Base-by-base conservation (phyloP, 2,113 vertebrate species). In the Perca flavescens region DNA sequence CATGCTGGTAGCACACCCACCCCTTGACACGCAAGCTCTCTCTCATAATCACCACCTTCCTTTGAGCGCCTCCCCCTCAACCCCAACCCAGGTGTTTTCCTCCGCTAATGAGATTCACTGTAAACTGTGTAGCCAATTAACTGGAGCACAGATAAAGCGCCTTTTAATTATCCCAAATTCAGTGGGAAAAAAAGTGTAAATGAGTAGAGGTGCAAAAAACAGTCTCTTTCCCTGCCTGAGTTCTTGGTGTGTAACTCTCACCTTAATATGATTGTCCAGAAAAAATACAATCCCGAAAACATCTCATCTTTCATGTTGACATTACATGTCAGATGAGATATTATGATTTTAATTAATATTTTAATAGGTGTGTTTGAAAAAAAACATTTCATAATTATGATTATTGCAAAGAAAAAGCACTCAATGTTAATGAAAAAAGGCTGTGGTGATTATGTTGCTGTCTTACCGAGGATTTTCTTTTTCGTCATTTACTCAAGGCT, bases 121-220 rank as follows among this genome's bases (percentile, higher is more conserved):
- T 90, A 77, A 91, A 94, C 83, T 88, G 82, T 87, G 83, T 88
- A 84, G 88, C 89, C 86, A 93, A 91, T 92, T 91, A 93, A 91
- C 82, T 89, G 85, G 84, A 91, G 84, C 89, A 86, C 71, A 93
- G 85, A 89, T 91, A 89, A 93, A 85, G 80, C 77, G 79, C 73
- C 46, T 94, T 94, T 92, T 84, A 92, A 87, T 93, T 86, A 92
- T 72, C 77, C 79, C 79, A 86, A 88, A 80, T 80, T 66, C 77
- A 72, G 36, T 80, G 62, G 61, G 86, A 91, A 86, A 36, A 31
- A 34, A 7, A 56, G 76, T 85, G 71, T 87, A 90, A 90, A 93
- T 86, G 86, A 86, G 67, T 78, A 73, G 67, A 73, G 75, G 66
- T 82, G 63, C 47, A 81, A 77, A 67, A 86, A 85, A 65, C 31